Conservation (phyloP, 2,888 invertebrate species). For the Ormyrus nitidulus region DNA sequence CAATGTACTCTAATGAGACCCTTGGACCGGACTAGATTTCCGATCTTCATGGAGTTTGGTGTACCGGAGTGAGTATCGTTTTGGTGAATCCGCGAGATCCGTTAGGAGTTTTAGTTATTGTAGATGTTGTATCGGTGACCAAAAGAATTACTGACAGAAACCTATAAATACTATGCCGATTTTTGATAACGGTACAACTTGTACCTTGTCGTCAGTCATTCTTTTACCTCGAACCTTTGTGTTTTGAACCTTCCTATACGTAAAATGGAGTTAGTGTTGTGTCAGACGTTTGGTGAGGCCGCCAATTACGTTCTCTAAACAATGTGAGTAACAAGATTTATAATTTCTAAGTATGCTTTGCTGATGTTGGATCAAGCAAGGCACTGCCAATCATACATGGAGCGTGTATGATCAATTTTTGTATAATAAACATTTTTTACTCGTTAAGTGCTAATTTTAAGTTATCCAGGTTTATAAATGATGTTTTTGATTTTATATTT, state of each 20-base stretch:
- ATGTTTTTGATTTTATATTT: too few relatives aligned
- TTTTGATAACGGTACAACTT: too few relatives aligned
- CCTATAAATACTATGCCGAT: too few relatives aligned
- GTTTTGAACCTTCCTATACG: slow-evolving; percentile 16
- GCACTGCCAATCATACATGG: neutral
- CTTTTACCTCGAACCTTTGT: slow-evolving; percentile 20
- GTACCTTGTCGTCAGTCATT: slow-evolving; percentile 8
- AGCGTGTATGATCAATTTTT: neutral
- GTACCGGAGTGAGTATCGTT: slow-evolving; percentile 49
- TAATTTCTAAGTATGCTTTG: slow-evolving; percentile 10
- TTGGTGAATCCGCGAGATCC: slow-evolving; percentile 16
- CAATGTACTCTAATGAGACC: slow-evolving; percentile 18
- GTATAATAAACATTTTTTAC: neutral
- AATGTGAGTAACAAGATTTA: slow-evolving; percentile 49
- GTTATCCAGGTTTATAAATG: too few relatives aligned
- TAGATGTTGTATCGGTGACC: neutral
- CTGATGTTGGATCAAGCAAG: slow-evolving; percentile 18
- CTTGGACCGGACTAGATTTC: slow-evolving; percentile 30
- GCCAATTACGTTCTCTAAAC: slow-evolving; percentile 32
- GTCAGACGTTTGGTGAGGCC: slow-evolving; percentile 37
- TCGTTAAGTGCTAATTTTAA: too few relatives aligned
- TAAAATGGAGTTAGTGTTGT: slow-evolving; percentile 11
- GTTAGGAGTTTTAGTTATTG: slow-evolving; percentile 23
- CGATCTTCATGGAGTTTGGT: slow-evolving; percentile 34
- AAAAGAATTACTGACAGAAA: neutral